phyloP scores from a whole-genome alignment of 2,113 vertebrate species.

The Lycocorax pyrrhopterus region DNA sequence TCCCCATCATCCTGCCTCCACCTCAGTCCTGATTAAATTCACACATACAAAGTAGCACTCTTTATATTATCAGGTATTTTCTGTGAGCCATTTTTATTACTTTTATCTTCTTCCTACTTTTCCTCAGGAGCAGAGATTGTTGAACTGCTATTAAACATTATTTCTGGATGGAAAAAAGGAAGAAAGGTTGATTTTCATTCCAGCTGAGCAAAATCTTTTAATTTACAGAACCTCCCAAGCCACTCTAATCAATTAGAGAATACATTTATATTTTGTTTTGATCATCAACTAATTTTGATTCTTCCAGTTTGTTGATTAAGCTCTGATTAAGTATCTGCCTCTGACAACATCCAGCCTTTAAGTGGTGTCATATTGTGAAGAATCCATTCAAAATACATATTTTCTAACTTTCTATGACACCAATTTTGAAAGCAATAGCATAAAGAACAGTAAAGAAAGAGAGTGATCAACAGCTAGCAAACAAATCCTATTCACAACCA shows the following conservation, averaged over 20 bases:
- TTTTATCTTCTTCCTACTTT: background rate
- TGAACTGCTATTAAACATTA: background rate
- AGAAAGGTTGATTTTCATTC: conserved; percentile 1
- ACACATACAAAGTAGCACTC: background rate
- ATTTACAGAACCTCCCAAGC: background rate
- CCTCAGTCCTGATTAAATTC: background rate
- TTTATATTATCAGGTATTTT: background rate
- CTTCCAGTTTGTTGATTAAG: conserved; percentile 42
- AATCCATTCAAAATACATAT: background rate
- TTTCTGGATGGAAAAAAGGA: background rate
- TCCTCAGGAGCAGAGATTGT: background rate
- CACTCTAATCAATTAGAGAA: conserved; percentile 24
- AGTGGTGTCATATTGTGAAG: background rate
- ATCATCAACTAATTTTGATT: conserved; percentile 28
- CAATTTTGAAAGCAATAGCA: background rate
- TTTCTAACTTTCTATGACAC: background rate
- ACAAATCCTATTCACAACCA: background rate
- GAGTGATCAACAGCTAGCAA: background rate
- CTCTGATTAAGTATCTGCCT: conserved; percentile 21
- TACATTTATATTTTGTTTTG: conserved; percentile 31
- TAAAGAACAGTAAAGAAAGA: background rate
- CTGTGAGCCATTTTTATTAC: background rate
- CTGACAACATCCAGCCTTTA: background rate
- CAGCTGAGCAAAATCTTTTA: background rate
- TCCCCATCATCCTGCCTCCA: accelerated